phyloP scores from a whole-genome alignment of 2,888 invertebrate genomes.

The Tipula unca region DNA sequence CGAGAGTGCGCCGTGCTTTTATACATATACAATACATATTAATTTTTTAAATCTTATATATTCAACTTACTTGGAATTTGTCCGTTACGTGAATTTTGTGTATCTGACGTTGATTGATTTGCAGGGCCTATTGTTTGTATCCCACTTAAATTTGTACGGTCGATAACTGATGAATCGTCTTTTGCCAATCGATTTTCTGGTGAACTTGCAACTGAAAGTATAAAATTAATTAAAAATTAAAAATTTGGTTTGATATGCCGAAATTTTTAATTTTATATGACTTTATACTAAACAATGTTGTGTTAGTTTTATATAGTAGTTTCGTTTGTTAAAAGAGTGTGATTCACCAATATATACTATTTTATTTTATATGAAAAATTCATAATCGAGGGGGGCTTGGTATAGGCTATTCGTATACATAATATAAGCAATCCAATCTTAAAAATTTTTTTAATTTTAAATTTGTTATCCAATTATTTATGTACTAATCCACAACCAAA shows the following conservation, averaged over 20 bases:
- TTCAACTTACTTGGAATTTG: constrained; percentile 43
- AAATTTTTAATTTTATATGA: constrained; percentile 8
- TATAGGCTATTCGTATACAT: too few relatives aligned
- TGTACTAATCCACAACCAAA: not conserved
- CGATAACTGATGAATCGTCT: constrained; percentile 46
- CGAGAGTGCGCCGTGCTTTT: too few relatives aligned
- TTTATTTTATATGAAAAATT: not conserved
- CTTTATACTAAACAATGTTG: not conserved
- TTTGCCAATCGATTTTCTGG: constrained; percentile 57
- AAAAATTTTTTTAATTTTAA: too few relatives aligned
- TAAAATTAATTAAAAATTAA: constrained; percentile 1
- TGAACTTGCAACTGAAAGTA: constrained; percentile 66
- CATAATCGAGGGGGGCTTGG: too few relatives aligned
- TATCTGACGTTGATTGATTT: constrained; percentile 28
- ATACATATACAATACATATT: too few relatives aligned
- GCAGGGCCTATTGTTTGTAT: constrained; percentile 38
- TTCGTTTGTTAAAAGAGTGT: not conserved
- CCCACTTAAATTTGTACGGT: constrained; percentile 47
- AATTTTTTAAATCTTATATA: not conserved
- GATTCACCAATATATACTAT: not conserved
- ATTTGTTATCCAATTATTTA: too few relatives aligned
- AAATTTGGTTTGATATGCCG: not conserved
- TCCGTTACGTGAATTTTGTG: constrained; percentile 39
- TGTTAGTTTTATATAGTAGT: not conserved
- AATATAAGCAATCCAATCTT: too few relatives aligned